A percentile compares a stretch with the other conserved stretches of the same genome.
Conservation (phyloP, 2,113 vertebrate species). For the Ochotona princeps region DNA sequence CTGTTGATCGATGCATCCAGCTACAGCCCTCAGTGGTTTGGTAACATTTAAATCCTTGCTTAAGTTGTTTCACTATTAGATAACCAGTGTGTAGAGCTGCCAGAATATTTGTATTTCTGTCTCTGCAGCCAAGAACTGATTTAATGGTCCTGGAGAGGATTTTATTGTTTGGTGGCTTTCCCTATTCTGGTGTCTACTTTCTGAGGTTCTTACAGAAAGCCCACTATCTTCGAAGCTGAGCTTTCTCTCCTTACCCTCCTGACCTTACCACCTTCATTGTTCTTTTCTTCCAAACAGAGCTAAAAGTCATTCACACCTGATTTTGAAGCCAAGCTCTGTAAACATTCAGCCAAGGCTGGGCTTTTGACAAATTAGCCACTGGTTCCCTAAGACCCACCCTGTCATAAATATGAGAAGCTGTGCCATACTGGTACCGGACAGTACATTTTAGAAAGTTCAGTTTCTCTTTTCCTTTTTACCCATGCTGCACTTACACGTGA, state of each 20-base stretch:
- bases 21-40: slow-evolving; percentile 24
- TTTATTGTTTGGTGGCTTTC: slow-evolving; percentile 33
- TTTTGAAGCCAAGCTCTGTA: neutral
- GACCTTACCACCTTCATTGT: neutral
- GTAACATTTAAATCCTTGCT: slow-evolving; percentile 65
- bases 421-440: neutral
- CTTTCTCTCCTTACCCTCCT: neutral
- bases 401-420: neutral
- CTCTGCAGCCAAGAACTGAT: slow-evolving; percentile 37
- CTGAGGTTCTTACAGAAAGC: slow-evolving; percentile 6
- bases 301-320: neutral
- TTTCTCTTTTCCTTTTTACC: neutral
- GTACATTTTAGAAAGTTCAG: neutral
- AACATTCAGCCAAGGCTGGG: neutral
- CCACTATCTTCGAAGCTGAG: slow-evolving; percentile 38
- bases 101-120: slow-evolving; percentile 42
- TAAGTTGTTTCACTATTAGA: slow-evolving; percentile 28
- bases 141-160: slow-evolving; percentile 36
- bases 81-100: neutral
- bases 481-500: neutral
- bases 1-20: slow-evolving; percentile 54
- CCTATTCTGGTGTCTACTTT: slow-evolving; percentile 6
- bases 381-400: neutral
- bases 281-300: neutral
- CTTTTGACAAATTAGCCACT: neutral